Conservation (phyloP, 2,797 vertebrate species). For the Xenentodon cancila region DNA sequence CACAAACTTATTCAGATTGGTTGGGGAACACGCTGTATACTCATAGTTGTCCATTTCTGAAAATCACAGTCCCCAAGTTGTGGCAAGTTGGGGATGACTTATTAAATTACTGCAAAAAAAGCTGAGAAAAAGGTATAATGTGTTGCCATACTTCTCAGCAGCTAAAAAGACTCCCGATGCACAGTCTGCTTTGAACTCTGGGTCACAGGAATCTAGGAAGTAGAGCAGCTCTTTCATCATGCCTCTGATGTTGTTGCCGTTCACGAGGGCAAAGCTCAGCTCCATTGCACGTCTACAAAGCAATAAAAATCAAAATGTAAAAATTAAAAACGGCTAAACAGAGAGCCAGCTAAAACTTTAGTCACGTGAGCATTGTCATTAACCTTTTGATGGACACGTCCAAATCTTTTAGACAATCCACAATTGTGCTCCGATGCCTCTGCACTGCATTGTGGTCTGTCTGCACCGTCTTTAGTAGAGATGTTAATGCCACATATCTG, state of each 20-base stretch:
- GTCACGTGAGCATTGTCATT: neutral
- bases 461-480: constrained; percentile 98
- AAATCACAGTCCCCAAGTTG: constrained; percentile 1
- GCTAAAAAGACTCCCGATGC: constrained; percentile 98
- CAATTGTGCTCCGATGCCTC: constrained; percentile 97
- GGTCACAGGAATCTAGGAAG: constrained; percentile 99
- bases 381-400: constrained; percentile 99
- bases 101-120: constrained; percentile 17
- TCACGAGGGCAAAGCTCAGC: constrained; percentile 98
- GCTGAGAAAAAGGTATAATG: constrained; percentile 7
- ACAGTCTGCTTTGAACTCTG: constrained; percentile 99
- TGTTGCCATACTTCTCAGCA: constrained; percentile 93
- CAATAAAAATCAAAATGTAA: constrained; percentile 12
- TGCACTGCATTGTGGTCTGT: constrained; percentile 99
- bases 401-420: constrained; percentile 98
- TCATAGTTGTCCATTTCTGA: neutral
- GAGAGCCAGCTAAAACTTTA: neutral
- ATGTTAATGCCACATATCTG: constrained; percentile 98
- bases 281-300: constrained; percentile 94
- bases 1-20: constrained; percentile 1
- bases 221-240: constrained; percentile 99
- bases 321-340: constrained; percentile 13
- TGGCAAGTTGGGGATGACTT: constrained; percentile 2
- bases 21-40: neutral
- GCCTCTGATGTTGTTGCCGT: constrained; percentile 98